Conservation (phyloP, 2,797 vertebrate species). For the Karalla daura region DNA sequence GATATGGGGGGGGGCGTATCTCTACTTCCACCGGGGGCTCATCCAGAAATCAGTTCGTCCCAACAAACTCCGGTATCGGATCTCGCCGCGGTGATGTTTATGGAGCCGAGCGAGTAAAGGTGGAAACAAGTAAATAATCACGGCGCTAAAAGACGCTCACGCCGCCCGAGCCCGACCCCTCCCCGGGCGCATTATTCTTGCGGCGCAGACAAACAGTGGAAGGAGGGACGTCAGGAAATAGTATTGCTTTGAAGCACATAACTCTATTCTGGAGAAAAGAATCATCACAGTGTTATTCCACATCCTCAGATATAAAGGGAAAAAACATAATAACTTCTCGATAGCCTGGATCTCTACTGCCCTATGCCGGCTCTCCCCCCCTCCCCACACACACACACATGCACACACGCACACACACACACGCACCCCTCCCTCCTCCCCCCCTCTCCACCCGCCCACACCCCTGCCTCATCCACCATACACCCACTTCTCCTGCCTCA, state of each 20-base stretch:
- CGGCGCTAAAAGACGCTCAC: constrained; percentile 59
- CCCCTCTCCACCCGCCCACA: constrained; percentile 49
- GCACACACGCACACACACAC: constrained; percentile 73
- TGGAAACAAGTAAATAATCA: constrained; percentile 73
- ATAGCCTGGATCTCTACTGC: constrained; percentile 86
- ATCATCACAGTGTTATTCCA: constrained; percentile 87
- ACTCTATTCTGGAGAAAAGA: constrained; percentile 85
- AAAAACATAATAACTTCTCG: constrained; percentile 87
- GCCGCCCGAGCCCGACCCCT: constrained; percentile 48
- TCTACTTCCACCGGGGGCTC: constrained; percentile 54
- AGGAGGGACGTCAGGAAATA: constrained; percentile 73
- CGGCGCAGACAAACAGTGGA: constrained; percentile 75
- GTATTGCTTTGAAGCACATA: constrained; percentile 83
- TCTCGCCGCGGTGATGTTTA: constrained; percentile 52
- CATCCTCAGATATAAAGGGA: constrained; percentile 86
- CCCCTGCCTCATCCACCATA: constrained; percentile 71
- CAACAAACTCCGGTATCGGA: constrained; percentile 43
- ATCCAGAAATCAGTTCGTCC: constrained; percentile 60
- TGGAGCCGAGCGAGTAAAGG: constrained; percentile 60
- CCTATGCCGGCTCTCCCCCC: constrained; percentile 69
- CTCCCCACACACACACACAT: constrained; percentile 58
- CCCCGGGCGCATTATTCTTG: constrained; percentile 68
- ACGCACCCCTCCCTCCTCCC: constrained; percentile 86
- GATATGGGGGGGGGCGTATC: constrained; percentile 54
- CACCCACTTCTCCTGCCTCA: constrained; percentile 87